phyloP scores from a whole-genome alignment of 1,140 invertebrate species.

The Halictus rubicundus region DNA sequence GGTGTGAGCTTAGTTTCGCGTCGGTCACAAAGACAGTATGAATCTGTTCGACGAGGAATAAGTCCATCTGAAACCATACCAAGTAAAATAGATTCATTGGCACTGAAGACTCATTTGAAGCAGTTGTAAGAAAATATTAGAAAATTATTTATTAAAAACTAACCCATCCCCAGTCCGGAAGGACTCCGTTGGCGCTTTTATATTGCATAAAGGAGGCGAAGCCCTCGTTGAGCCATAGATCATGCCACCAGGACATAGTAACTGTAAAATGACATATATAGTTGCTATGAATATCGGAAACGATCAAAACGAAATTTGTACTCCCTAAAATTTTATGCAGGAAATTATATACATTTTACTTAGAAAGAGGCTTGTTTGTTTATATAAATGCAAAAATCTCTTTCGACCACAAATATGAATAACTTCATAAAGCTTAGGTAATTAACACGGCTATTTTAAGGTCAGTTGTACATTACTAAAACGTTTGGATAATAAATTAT shows the following conservation, averaged over 20 bases:
- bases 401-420: too few relatives aligned
- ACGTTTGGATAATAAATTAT: not conserved
- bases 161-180: slow-evolving; percentile 93
- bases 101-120: too few relatives aligned
- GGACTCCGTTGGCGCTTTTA: slow-evolving; percentile 86
- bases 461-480: too few relatives aligned
- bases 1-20: slow-evolving; percentile 91
- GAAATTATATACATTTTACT: too few relatives aligned
- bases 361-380: too few relatives aligned
- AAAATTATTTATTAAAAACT: slow-evolving; percentile 53
- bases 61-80: slow-evolving; percentile 81
- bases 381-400: too few relatives aligned
- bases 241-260: slow-evolving; percentile 96
- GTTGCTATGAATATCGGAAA: not conserved
- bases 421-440: too few relatives aligned
- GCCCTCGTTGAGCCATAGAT: slow-evolving; percentile 96
- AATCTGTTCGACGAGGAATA: slow-evolving; percentile 88
- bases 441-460: too few relatives aligned
- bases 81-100: not conserved
- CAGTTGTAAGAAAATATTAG: not conserved
- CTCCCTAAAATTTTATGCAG: too few relatives aligned
- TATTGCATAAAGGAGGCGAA: slow-evolving; percentile 94
- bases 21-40: slow-evolving; percentile 89
- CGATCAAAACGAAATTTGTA: too few relatives aligned
- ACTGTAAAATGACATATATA: slow-evolving; percentile 81